Conservation (phyloP, 2,113 vertebrate genomes). For the Haemorhous mexicanus region DNA sequence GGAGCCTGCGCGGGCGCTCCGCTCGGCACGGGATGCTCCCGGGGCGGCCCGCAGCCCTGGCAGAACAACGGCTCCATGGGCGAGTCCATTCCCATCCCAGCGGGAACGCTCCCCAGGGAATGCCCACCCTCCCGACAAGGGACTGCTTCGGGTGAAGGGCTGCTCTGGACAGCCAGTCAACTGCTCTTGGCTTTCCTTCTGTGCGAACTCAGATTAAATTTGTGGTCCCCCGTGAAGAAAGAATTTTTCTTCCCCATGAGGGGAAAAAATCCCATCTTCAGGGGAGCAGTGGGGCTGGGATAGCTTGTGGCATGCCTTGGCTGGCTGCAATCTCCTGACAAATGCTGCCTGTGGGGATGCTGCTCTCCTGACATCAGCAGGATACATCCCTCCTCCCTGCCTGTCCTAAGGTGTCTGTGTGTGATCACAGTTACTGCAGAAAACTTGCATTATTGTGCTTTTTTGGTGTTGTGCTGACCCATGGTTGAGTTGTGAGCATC, state of each 20-base stretch:
- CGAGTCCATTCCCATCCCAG: background rate
- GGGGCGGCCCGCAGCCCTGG: background rate
- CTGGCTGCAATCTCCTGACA: background rate
- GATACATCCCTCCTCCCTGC: background rate
- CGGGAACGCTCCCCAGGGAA: background rate
- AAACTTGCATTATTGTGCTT: background rate
- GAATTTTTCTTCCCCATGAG: background rate
- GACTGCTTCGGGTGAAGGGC: background rate
- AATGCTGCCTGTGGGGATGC: background rate
- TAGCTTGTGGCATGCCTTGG: background rate
- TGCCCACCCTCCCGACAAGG: background rate
- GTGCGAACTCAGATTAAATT: background rate
- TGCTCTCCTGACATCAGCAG: background rate
- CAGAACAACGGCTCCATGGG: background rate
- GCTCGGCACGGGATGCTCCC: background rate
- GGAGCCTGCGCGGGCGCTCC: background rate
- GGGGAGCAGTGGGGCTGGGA: background rate
- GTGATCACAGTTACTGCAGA: rapidly evolving
- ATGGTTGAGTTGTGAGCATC: background rate
- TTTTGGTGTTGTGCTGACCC: background rate
- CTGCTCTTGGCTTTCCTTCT: background rate
- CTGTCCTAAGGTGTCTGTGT: background rate
- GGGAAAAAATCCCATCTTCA: background rate
- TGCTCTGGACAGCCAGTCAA: background rate
- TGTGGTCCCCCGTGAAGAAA: rapidly evolving